phyloP scores from a whole-genome alignment of 2,113 vertebrate species.

The Cebus imitator region DNA sequence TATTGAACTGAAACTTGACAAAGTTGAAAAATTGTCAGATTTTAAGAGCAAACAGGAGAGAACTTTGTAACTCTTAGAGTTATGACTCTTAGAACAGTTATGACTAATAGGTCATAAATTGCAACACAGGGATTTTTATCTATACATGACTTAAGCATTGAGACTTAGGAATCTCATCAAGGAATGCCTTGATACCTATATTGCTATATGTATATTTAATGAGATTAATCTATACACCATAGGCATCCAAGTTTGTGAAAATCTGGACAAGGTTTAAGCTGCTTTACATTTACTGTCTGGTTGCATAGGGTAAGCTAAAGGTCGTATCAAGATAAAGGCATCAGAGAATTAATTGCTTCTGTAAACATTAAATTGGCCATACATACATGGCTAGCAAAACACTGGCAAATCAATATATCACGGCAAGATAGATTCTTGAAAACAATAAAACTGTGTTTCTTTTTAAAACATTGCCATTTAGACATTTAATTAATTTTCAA shows the following conservation, averaged over 20 bases:
- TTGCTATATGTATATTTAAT: neutral
- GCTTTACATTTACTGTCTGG: neutral
- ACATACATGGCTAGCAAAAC: neutral
- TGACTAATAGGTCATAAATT: neutral
- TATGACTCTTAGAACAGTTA: no score
- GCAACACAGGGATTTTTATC: neutral
- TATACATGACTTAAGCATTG: neutral
- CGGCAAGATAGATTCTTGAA: neutral
- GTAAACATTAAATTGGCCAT: neutral
- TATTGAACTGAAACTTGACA: neutral
- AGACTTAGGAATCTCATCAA: neutral
- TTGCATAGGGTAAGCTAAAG: neutral
- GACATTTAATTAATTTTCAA: conserved; percentile 39
- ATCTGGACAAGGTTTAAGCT: neutral
- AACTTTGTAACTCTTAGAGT: neutral
- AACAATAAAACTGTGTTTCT: neutral
- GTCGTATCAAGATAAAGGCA: neutral
- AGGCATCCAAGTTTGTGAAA: neutral
- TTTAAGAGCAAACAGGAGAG: conserved; percentile 38
- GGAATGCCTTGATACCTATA: neutral
- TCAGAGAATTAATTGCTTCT: neutral
- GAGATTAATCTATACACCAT: neutral
- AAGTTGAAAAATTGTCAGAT: conserved; percentile 23
- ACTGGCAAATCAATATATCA: neutral
- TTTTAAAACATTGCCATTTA: conserved; percentile 9